A percentile compares a stretch with the other conserved stretches of the same genome.
These are phyloP conservation scores for Metellina segmentata DNA, from an alignment of 2,888 invertebrate genomes.

Conservation along the genomic window DNA sequence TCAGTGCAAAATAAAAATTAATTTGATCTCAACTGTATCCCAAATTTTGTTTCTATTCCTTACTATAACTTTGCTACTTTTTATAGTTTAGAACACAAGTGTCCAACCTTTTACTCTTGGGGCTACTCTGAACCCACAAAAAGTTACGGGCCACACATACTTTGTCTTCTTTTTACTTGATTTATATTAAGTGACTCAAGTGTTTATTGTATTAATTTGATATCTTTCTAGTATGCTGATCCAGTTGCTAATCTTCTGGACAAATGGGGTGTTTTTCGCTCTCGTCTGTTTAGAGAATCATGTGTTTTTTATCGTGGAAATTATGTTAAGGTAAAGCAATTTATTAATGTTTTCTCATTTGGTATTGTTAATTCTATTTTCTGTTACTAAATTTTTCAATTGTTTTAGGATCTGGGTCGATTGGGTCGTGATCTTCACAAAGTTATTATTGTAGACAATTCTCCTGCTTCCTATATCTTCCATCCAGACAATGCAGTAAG, in stretches of 20 bases:
- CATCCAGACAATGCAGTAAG: conserved; percentile 99
- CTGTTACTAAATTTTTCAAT: background rate
- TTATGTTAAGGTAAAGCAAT: conserved; percentile 91
- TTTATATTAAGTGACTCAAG: background rate
- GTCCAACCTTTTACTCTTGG: too few relatives aligned
- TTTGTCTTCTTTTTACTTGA: background rate
- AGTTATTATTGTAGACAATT: conserved; percentile 99
- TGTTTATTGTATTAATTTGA: background rate
- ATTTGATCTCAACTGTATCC: too few relatives aligned
- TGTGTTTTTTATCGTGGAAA: conserved; percentile 99
- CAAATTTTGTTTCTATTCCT: too few relatives aligned
- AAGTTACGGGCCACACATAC: too few relatives aligned
- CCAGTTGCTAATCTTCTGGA: conserved; percentile 99
- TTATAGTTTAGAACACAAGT: too few relatives aligned
- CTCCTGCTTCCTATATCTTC: conserved; percentile 99
- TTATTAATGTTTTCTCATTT: background rate
- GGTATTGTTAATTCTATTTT: background rate
- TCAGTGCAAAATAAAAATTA: too few relatives aligned
- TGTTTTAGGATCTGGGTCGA: conserved; percentile 91
- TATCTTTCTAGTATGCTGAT: conserved; percentile 92
- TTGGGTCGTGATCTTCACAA: conserved; percentile 97
- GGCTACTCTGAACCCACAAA: too few relatives aligned
- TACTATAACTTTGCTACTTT: too few relatives aligned
- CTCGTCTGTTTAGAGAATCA: conserved; percentile 98
- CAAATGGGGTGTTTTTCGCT: conserved; percentile 97